Evolutionary conservation across 1,140 invertebrate genomes (phyloP).

Genomic region (Danaus melanippus): DNA sequence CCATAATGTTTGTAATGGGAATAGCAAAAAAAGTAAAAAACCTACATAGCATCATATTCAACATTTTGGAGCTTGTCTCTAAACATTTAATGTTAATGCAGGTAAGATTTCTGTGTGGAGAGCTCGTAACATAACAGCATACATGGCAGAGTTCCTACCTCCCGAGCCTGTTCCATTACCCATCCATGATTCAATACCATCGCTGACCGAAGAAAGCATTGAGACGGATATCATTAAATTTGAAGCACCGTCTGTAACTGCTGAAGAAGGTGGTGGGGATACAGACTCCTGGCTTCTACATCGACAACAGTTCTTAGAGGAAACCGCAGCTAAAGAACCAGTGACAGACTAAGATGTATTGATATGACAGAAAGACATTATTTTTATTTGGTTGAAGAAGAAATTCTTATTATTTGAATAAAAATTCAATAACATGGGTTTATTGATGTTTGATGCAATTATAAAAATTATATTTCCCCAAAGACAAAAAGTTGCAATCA

Average conservation of each 20-base stretch:
- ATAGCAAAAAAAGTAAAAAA: too few relatives aligned
- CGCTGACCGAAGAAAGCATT: constrained; percentile 44
- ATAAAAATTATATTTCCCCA: too few relatives aligned
- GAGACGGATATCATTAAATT: constrained; percentile 45
- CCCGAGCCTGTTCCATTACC: constrained; percentile 76
- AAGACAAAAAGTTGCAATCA: too few relatives aligned
- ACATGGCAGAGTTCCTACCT: constrained; percentile 77
- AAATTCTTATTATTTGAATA: too few relatives aligned
- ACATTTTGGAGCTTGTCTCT: too few relatives aligned
- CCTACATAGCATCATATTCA: too few relatives aligned
- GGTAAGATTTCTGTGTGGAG: constrained; percentile 74
- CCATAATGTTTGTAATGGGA: too few relatives aligned
- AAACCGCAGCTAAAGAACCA: constrained; percentile 37
- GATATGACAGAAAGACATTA: too few relatives aligned
- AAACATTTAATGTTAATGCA: constrained; percentile 18
- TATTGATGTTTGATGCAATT: too few relatives aligned
- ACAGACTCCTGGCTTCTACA: constrained; percentile 62
- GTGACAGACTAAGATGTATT: too few relatives aligned
- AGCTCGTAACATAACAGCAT: constrained; percentile 75
- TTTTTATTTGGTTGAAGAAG: too few relatives aligned
- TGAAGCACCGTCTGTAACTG: constrained; percentile 35
- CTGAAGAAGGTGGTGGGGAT: constrained; percentile 42
- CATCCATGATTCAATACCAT: constrained; percentile 72
- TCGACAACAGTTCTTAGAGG: constrained; percentile 56
- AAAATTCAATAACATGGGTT: too few relatives aligned